Evolutionary conservation across 2,797 vertebrate species (phyloP), one percentile per base, ranked within the genome.

Genomic region (Eremophila alpestris): DNA sequence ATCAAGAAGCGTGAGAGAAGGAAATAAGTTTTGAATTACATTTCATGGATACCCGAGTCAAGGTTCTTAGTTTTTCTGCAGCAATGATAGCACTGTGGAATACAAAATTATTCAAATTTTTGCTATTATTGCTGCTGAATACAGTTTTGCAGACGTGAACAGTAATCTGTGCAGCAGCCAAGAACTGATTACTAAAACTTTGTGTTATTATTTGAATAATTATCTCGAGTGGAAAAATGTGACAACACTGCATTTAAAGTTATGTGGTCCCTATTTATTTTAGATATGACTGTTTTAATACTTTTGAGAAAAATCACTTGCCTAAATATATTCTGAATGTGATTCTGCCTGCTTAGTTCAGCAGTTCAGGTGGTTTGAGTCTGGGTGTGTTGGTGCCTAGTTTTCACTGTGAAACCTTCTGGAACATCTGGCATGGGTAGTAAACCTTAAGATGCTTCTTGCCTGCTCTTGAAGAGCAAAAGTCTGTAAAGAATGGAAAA

Each of bases 1-100:
- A 60, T 64, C 43, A 60, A 87, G 69, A 59, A 91, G 70, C 70
- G 41, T 29, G 46, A 59, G 59, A 43, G 83, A 49, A 71, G 52
- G 70, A 93, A 87, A n/a, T 89, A 85, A 2, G 27, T 83, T 86
- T 87, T 90, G 81, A 69, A 65, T 62, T 92, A 41, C 23, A 62
- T 83, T 95, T 96, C 11, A 24, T 13, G 34, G 69, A 56, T 90
- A 52, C 19, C 4, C 0, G 4, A 78, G 58, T 75, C 54, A 60
- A 69, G 48, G 17, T 90, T 93, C 63, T 82, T 84, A 70, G 55
- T 87, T 93, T 87, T 93, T 93, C 71, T 71, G 27, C 83, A 84
- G 59, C 78, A 87, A 65, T 87, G 3, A 17, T 21, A 56, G 45
- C 46, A 10, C n/a, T 80, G 89, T 45, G 48, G 55, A 88, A 88